Evolutionary conservation across 2,113 vertebrate species (phyloP).

Genomic region (Merops nubicus): DNA sequence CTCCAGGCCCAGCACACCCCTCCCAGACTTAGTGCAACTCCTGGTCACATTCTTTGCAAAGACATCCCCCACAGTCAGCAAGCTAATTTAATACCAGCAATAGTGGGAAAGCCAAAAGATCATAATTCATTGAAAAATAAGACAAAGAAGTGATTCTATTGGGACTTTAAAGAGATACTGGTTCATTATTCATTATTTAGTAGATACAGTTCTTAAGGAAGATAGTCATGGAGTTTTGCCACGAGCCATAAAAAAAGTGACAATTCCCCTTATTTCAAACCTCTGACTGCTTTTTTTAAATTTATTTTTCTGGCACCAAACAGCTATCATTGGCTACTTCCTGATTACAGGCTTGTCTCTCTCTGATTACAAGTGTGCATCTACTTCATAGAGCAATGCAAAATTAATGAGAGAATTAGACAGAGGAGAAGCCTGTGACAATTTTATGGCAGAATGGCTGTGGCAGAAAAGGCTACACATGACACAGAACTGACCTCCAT

Average conservation of each 20-base stretch:
- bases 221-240: not conserved
- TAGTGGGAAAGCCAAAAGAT: not conserved
- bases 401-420: not conserved
- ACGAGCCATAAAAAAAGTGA: not conserved
- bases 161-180: not conserved
- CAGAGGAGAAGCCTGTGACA: not conserved
- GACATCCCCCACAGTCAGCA: not conserved
- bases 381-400: not conserved
- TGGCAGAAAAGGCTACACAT: not conserved
- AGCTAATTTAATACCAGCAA: not conserved
- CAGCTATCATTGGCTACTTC: not conserved
- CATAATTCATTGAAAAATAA: not conserved
- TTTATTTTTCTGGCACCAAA: not conserved
- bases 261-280: not conserved
- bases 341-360: not conserved
- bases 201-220: not conserved
- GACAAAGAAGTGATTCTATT: not conserved
- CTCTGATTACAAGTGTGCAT: not conserved
- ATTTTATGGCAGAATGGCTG: not conserved
- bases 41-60: not conserved
- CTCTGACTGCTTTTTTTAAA: fast-evolving
- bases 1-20: fast-evolving
- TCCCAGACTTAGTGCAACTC: not conserved
- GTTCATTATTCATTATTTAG: not conserved
- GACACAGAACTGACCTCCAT: not conserved